Base-by-base conservation (phyloP, 1,140 invertebrate genomes). In the Cotesia chilonis region DNA sequence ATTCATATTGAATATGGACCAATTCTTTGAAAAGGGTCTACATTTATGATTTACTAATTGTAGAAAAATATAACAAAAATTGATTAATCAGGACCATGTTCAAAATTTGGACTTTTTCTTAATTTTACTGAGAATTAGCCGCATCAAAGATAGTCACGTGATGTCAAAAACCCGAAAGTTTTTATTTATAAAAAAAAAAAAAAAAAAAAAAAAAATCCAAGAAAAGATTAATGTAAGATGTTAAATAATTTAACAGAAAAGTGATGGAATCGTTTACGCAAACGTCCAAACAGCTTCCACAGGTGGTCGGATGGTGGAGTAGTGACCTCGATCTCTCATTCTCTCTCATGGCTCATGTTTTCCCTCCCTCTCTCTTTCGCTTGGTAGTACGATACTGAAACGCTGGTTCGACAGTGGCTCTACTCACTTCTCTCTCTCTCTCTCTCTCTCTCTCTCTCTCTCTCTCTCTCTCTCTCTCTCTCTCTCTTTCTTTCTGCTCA, bases 261-360 rank as follows among this genome's bases (percentile, higher is more conserved):
- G 80, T 79, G 79, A 80, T 78, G 82, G 77, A 77, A 78, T 76
- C 78, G 60, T 55, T 55, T 41, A 35, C 69, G 20, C 60, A 63
- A 63, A 63, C 60, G 35, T 63, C 37, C 60, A 51, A 55, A 64
- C 41, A n/a, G 81, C 81, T 83, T 83, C 83, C 79, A 84, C 83
- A 84, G 83, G 83, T 84, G 83, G 83, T 84, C 82, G 83, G 81
- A 81, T 84, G 80, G 82, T 79, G 80, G 81, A 81, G 41, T 41
- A 41, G 80, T 82, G 81, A 83, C 81, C 81, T 77, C 78, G 77
- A 36, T 63, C 68, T 59, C 68, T 59, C 55, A 59, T 55, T 69
- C 54, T 59, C 55, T 69, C 68, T 55, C 60, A 55, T n/a, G 28
- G 35, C 54, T 35, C 54, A 36, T 41, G 57, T 38, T 64, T 59